Evolutionary conservation across 2,113 vertebrate genomes (phyloP), one percentile per base, ranked within the genome.

Genomic region (Puma concolor): DNA sequence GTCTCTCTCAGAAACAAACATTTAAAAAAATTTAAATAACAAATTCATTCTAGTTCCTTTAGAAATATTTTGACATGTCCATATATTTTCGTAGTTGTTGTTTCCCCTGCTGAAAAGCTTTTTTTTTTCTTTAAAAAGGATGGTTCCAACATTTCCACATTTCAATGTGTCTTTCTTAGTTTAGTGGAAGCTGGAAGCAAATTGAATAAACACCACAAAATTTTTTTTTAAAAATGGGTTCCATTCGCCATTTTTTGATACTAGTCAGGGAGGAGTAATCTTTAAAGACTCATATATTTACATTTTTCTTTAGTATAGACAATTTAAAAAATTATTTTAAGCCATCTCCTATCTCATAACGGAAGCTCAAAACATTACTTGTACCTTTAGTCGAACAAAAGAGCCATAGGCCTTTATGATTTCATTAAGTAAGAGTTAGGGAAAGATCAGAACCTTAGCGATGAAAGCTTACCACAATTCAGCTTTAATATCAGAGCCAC

Each of bases 281-380:
- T 93, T 38, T 38, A 74, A 48, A 86, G 17, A 57, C 0, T 16
- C 23, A 31, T 27, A 38, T 89, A 67, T 83, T 79, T 57, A 7
- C 23, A 38, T 79, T 84, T 76, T 94, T 94, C n/a, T 64, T 95
- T 81, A 91, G 17, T 80, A 85, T 25, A 94, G 25, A 81, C 4
- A 48, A 23, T 27, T 69, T 83, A 63, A 88, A 93, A 72, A 90
- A 79, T 48, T n/a, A 93, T 38, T 91, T 67, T 72, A 91, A 93
- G 44, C 19, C 7, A 57, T 31, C 60, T 92, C 52, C 36, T 31
- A 94, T 64, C 48, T 95, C 31, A 25, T 33, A 80, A 69, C 0
- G 21, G 8, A 95, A 82, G 33, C 12, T 88, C 48, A 71, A 27
- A 29, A 5, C 2, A 64, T 41, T 54, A 41, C 64, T 17, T 54